Base-by-base conservation (phyloP, 1,140 invertebrate genomes). In the Drosophila pachea region DNA sequence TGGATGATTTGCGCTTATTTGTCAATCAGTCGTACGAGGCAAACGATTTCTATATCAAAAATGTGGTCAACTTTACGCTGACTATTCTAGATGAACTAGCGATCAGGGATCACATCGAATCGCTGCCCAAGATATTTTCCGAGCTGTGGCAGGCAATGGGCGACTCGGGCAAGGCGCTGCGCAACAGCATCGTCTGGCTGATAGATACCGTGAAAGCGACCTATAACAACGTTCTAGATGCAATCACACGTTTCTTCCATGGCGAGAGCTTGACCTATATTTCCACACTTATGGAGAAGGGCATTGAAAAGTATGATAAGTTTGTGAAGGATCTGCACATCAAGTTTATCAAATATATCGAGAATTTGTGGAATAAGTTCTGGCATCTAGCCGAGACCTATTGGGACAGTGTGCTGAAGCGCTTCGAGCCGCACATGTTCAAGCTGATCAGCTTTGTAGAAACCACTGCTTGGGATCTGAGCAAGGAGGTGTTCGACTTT, bases 101-200 rank as follows among this genome's bases (percentile, higher is more conserved):
- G 0, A 91, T 96, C n/a, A 91, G 93, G 45, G 93, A 93, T 76
- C 94, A 95, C 83, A 93, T 95, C 67, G 92, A 95, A 70, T 93
- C 93, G 2, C 76, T 96, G 42, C 95, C 95, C 0, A 94, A 93
- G 38, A 95, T 95, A 38, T 90, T 96, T 0, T 94, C 94, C 29
- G 95, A 96, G 84, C 92, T 96, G 69, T 95, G 94, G 94, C 93
- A 94, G 45, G 92, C 95, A 71, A 94, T 96, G 94, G 95, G 95
- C 0, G 94, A 95, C 38, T 95, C 95, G 0, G 94, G 94, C 6
- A 91, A 94, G 74, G 94, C 94, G 0, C 92, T 96, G 2, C 91
- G 94, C 16, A 92, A 95, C 61, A 94, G 94, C 54, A 90, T 96
- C 2, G 89, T 93, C 0, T 95, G 94, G 93, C 91, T 95, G 0